Percentiles rank a stretch among this genome's conserved stretches.
phyloP scores from a whole-genome alignment of 2,113 vertebrate species.

The Heterotilapia buettikoferi region DNA sequence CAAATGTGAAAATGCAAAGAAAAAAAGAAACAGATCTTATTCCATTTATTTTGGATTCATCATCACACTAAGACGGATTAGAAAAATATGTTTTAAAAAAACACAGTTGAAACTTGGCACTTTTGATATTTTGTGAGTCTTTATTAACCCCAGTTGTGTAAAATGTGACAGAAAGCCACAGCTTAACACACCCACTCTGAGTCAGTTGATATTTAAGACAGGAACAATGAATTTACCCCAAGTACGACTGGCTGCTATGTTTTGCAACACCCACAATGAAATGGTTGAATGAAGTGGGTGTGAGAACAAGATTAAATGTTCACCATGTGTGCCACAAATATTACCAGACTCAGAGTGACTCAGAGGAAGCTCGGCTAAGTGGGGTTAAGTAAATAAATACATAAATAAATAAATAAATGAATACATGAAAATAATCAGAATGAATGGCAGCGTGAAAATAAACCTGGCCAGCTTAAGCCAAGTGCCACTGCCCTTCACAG shows the following conservation, averaged over 20 bases:
- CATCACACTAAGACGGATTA: background rate
- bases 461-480: background rate
- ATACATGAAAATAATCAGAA: background rate
- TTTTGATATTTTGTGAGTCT: background rate
- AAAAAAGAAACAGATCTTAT: background rate
- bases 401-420: background rate
- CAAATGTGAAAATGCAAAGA: background rate
- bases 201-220: background rate
- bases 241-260: background rate
- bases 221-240: background rate
- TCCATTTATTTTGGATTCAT: background rate
- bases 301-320: background rate
- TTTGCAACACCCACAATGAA: conserved; percentile 2
- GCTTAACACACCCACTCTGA: background rate
- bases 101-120: background rate
- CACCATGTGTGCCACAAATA: background rate
- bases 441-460: background rate
- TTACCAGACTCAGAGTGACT: background rate
- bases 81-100: background rate
- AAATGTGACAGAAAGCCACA: background rate
- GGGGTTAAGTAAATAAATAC: background rate
- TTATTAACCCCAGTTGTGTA: background rate
- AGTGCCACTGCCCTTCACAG: background rate
- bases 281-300: background rate
- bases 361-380: background rate